Percentiles rank a stretch among this genome's conserved stretches.
Conservation (phyloP, 2,888 invertebrate species). For the Drosophila putrida region DNA sequence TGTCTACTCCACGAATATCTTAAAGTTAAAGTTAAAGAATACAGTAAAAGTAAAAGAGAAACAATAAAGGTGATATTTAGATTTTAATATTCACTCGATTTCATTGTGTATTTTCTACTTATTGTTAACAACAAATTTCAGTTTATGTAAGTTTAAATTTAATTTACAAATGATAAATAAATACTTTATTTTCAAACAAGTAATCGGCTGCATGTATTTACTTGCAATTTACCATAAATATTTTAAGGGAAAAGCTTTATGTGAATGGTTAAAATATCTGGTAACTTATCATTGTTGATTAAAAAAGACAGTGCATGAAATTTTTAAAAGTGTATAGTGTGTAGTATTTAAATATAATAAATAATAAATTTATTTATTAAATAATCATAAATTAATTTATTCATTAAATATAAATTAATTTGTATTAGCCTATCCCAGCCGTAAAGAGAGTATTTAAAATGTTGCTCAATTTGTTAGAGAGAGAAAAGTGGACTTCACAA, state of each 20-base stretch:
- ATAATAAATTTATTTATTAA: no score
- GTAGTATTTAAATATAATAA: no score
- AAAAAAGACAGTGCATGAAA: no score
- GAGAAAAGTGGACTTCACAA: no score
- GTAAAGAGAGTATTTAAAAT: no score
- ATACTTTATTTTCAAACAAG: not conserved
- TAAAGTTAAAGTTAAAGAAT: not conserved
- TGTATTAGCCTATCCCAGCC: no score
- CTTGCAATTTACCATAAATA: not conserved
- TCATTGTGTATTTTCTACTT: not conserved
- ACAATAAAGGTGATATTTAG: conserved; percentile 15
- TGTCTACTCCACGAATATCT: not conserved
- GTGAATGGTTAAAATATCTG: not conserved
- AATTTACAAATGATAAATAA: not conserved
- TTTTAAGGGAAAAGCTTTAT: not conserved
- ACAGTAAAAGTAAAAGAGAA: not conserved
- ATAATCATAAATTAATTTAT: no score
- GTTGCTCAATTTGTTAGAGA: no score
- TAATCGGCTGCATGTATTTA: not conserved
- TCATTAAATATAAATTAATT: no score
- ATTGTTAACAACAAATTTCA: not conserved
- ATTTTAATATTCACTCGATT: not conserved
- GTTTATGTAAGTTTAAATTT: not conserved
- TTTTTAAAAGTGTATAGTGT: no score
- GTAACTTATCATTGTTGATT: no score